Evolutionary conservation across 1,140 invertebrate species (phyloP).

Genomic region (Drosophila nigrodunni): DNA sequence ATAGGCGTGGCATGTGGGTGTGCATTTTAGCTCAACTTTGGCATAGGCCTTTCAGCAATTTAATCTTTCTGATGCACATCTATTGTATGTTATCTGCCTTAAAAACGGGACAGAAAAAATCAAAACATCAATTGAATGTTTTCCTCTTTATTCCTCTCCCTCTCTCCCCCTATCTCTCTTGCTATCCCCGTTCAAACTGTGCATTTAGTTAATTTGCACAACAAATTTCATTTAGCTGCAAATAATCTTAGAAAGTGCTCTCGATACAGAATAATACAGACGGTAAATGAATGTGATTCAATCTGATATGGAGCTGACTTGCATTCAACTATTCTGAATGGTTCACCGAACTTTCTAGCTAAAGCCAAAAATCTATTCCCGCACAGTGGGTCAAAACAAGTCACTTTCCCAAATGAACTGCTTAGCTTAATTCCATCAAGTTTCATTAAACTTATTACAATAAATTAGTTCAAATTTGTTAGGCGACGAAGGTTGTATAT

Average conservation of each 20-base stretch:
- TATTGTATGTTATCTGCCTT: conserved; percentile 13
- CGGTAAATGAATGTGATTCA: conserved; percentile 17
- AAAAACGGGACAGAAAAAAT: no score
- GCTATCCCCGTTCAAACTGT: background rate
- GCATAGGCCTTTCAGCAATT: conserved; percentile 62
- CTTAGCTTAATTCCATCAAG: no score
- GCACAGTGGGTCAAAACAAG: background rate
- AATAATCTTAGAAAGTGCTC: conserved; percentile 73
- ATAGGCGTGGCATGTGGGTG: background rate
- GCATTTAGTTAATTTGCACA: conserved; percentile 42
- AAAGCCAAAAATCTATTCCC: background rate
- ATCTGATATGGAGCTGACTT: background rate
- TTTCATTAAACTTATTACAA: no score
- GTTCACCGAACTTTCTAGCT: conserved; percentile 4
- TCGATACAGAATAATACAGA: conserved; percentile 20
- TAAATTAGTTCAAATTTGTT: no score
- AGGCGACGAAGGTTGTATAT: no score
- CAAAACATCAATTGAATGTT: conserved; percentile 5
- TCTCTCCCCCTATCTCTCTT: background rate
- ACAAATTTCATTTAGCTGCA: conserved; percentile 36
- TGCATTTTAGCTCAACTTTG: conserved; percentile 1
- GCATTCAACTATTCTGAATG: background rate
- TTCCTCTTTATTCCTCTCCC: background rate
- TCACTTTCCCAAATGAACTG: no score
- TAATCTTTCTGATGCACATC: conserved; percentile 67